Base-by-base conservation (phyloP, 2,113 vertebrate species). In the Apodemus speciosus region DNA sequence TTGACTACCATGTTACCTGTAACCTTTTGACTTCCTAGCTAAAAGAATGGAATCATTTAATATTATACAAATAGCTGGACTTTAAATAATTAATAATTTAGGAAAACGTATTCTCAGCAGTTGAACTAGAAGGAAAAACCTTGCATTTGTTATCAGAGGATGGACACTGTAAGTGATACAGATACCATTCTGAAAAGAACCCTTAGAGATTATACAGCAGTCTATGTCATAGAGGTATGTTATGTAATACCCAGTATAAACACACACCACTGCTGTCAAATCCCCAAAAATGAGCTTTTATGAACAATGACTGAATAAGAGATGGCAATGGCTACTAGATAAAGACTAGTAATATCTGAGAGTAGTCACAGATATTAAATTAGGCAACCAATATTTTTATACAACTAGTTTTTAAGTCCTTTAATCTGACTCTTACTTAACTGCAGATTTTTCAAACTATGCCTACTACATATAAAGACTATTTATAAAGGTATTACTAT, bases 401-500 rank as follows among this genome's bases (percentile, higher is more conserved):
- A 9, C n/a, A 80, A 18, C 49, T 87, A 53, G 18, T 68, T 95
- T 6, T 73, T 49, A 53, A 43, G 66, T 40, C 73, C 35, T 76
- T 91, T 95, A 75, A 32, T 95, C 92, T 88, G 60, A 66, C 66
- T 87, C 20, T 87, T 93, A 91, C 14, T 79, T 92, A 89, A 89
- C 87, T 96, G 71, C 53, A 64, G 76, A 85, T 71, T 90, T 83
- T 72, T 77, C 69, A 89, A 95, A 75, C 76, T 62, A 1, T 89
- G 25, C 6, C 84, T 25, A 83, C 32, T 87, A 15, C 46, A 35
- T 94, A 81, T 85, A 87, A 89, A 69, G 49, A 85, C 73, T 85
- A 87, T 69, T 89, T 91, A 53, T 77, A 88, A 94, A 90, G 14
- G 25, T 85, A 51, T 94, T 91, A 91, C 84, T 94, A 53, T 43